Percentiles rank a stretch among this genome's conserved stretches.
Evolutionary conservation across 2,888 invertebrate genomes (phyloP).

Genomic region (Tiliacea aurago): DNA sequence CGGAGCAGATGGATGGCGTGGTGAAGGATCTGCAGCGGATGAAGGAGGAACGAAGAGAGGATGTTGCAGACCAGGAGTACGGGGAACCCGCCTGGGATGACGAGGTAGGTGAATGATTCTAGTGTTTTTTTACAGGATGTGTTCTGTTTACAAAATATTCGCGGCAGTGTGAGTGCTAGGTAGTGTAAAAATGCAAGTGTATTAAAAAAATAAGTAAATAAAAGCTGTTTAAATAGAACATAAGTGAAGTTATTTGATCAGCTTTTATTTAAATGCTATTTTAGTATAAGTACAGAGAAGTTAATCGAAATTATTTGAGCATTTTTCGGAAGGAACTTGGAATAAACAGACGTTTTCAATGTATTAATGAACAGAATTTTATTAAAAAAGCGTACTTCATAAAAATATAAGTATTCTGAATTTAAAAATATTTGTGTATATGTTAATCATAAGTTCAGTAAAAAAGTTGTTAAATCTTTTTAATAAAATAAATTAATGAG

Average conservation of each 20-base stretch:
- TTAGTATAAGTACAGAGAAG: background rate
- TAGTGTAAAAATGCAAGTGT: constrained; percentile 12
- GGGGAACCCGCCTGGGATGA: constrained; percentile 81
- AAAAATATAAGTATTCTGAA: background rate
- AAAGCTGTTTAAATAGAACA: background rate
- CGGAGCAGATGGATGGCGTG: constrained; percentile 79
- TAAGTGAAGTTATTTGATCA: constrained; percentile 21
- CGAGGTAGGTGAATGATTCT: constrained; percentile 76
- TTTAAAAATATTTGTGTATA: background rate
- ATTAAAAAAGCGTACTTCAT: background rate
- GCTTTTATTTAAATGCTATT: background rate
- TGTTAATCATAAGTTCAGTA: no score
- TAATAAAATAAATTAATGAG: background rate
- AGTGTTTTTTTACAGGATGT: background rate
- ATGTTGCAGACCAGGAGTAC: constrained; percentile 74
- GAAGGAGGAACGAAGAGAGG: constrained; percentile 73
- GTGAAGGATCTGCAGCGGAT: constrained; percentile 80
- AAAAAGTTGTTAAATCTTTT: background rate
- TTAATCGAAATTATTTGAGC: background rate
- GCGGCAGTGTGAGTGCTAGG: background rate
- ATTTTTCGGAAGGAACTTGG: background rate
- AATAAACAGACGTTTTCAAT: background rate
- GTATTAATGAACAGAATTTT: background rate
- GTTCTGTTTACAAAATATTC: constrained; percentile 15
- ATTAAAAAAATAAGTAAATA: background rate